Conservation (phyloP, 2,797 vertebrate species). For the Pipistrellus nathusii region DNA sequence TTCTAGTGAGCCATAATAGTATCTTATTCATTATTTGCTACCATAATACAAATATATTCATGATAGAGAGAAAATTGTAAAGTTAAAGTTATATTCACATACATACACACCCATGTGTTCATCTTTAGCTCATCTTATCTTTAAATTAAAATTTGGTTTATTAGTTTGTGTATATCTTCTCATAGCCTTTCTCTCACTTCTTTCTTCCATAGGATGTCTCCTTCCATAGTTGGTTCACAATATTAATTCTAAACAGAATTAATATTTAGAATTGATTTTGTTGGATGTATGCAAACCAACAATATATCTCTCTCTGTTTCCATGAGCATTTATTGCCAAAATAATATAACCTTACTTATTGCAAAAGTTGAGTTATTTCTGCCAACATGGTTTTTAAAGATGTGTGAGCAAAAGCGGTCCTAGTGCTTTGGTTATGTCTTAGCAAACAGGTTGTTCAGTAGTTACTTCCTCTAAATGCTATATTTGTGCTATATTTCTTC, state of each 20-base stretch:
- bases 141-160: background rate
- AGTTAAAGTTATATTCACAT: background rate
- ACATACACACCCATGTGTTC: background rate
- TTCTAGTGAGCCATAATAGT: background rate
- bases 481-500: background rate
- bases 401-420: background rate
- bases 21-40: background rate
- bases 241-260: no score
- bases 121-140: background rate
- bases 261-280: constrained; percentile 32
- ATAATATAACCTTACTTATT: background rate
- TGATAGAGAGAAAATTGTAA: background rate
- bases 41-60: background rate
- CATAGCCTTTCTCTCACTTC: background rate
- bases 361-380: background rate
- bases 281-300: background rate
- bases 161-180: background rate
- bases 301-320: constrained; percentile 3
- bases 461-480: background rate
- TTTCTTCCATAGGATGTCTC: background rate
- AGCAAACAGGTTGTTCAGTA: background rate
- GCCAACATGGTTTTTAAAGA: background rate
- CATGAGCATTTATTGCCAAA: background rate
- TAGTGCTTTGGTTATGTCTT: background rate
- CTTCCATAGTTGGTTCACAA: constrained; percentile 21